These are phyloP conservation scores for Cerastis rubricosa DNA, from an alignment of 2,888 invertebrate species.

Conservation along the genomic window DNA sequence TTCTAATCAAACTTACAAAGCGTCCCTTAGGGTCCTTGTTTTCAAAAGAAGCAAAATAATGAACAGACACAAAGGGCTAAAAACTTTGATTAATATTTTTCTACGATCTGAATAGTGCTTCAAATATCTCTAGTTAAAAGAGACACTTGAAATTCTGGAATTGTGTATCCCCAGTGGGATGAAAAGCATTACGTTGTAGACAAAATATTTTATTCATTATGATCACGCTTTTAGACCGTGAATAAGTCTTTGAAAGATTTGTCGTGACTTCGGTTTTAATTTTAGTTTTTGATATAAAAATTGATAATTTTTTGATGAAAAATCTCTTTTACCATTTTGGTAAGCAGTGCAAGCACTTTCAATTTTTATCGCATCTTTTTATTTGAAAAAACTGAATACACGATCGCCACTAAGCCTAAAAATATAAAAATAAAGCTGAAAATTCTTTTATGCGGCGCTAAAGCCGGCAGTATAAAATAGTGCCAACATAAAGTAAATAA, in stretches of 20 bases:
- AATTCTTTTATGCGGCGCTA: constrained; percentile 43
- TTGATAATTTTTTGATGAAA: not conserved
- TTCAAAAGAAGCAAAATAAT: constrained; percentile 13
- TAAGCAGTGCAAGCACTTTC: not conserved
- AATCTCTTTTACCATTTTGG: not conserved
- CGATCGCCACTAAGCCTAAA: constrained; percentile 30
- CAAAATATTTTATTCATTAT: constrained; percentile 53
- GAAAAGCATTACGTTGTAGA: constrained; percentile 47
- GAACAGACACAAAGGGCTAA: constrained; percentile 11
- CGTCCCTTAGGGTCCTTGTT: constrained; percentile 1
- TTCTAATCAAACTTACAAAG: constrained; percentile 17
- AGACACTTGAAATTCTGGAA: constrained; percentile 43
- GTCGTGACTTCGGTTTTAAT: constrained; percentile 14
- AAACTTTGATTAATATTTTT: constrained; percentile 32
- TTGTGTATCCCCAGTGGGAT: constrained; percentile 32
- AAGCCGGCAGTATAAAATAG: constrained; percentile 61
- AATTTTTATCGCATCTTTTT: not conserved
- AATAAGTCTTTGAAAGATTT: constrained; percentile 14
- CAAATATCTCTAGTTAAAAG: constrained; percentile 43
- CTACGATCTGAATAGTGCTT: constrained; percentile 35
- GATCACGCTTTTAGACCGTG: constrained; percentile 24
- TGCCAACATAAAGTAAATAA: constrained; percentile 70
- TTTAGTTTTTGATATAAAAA: constrained; percentile 5
- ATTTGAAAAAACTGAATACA: constrained; percentile 11
- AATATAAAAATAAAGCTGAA: constrained; percentile 55